Evolutionary conservation across 1,140 invertebrate genomes (phyloP), one percentile per base, ranked within the genome.

Genomic region (Drosophila sturtevanti): DNA sequence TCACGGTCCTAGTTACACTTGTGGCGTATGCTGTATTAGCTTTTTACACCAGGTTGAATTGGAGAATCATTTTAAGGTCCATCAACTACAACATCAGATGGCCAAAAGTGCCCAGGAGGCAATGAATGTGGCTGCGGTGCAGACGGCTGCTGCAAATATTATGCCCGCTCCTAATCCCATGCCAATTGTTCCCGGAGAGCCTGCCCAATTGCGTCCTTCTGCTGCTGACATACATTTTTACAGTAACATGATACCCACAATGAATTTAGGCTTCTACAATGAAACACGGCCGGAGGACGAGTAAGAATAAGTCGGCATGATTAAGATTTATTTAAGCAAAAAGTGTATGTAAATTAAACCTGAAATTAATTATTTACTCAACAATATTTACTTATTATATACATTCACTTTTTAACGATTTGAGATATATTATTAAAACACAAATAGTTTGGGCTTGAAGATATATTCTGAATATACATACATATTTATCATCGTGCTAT

Each of bases 51-150:
- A 93, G 82, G 80, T 92, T 21, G 93, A 93, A 58, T 80, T 94
- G 71, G 93, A 94, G 65, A 92, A 92, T 55, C 94, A 94, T 73
- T 91, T 94, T 24, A 94, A 94, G 73, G 93, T 93, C 2, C 94
- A 94, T 78, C 77, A 90, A 60, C 48, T 91, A 16, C 90, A 91
- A 22, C 82, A 91, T 59, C 89, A 72, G 34, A 81, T 79, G 44
- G 81, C 77, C 3, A 78, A 81, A 24, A 78, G 77, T 35, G 72
- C 73, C 2, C 86, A 91, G 52, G 75, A 87, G 37, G 90, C 90
- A 0, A 71, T 90, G 4, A 65, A 75, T 51, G 86, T 81, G 7
- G 35, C 56, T 10, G 59, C 70, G 0, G 79, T 64, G 16, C 74
- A 64, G 31, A 9, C 61, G 0, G 52, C 63, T 14, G 51, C 51